Base-by-base conservation (phyloP, 2,888 invertebrate species). In the Meteorus colon region DNA sequence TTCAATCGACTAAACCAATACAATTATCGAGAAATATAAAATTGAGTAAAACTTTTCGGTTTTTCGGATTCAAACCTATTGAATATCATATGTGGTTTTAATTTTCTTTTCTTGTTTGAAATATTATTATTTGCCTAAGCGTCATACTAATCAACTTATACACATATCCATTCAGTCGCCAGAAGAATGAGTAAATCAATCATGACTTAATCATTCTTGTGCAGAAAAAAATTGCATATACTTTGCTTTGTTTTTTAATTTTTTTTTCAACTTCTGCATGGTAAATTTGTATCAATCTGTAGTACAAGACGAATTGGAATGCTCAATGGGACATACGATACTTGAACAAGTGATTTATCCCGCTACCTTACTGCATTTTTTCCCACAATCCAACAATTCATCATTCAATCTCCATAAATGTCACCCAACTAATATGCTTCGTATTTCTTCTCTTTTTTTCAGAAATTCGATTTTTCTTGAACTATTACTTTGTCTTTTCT, bases 391-490 rank as follows among this genome's bases (percentile, higher is more conserved):
- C 67, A 12, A 66, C 70, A 73, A 55, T 12, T 34, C 65, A 37
- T 73, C 31, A 65, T 5, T 29, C 4, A 66, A 66, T 27, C 66
- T 68, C 45, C 51, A 45, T 60, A 24, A 48, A 55, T 71, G 63
- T 76, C 55, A 55, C 55, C 19, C 55, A 19, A 19, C 19, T 55
- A 19, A 55, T 72, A 66, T 78, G 31, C 24, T 66, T 37, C 75
- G 75, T 76, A 34, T 71, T 70, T 66, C 59, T 67, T 24, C 70
- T 72, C 60, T 77, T 75, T 31, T 71, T 74, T 73, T 76, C 76
- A 72, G 51, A 71, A 76, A 73, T 80, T 80, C 82, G 29, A 67
- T 67, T 69, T 19, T 6, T 6, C 31, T 34, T 27, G 31, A 10
- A 63, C 31, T 63, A 63, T 63, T 41, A 41, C 41, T 41, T 41